Evolutionary conservation across 2,888 invertebrate species (phyloP).

Genomic region (Torymus auratus): DNA sequence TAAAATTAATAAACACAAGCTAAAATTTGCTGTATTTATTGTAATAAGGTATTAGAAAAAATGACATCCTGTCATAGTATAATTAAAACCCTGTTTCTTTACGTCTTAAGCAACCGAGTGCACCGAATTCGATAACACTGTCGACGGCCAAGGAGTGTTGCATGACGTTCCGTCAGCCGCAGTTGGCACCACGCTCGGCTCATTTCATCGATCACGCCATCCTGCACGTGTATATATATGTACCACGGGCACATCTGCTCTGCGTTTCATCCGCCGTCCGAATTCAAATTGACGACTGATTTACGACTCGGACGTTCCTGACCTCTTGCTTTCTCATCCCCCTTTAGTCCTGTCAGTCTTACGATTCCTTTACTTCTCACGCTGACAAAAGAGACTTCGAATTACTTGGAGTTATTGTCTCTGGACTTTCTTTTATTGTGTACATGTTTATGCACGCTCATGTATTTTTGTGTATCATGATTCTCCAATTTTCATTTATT

Average conservation of each 20-base stretch:
- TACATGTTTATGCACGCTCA: no score
- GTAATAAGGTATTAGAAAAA: no score
- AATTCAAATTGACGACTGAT: constrained; percentile 30
- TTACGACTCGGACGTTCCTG: constrained; percentile 5
- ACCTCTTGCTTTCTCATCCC: not conserved
- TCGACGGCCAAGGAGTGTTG: constrained; percentile 33
- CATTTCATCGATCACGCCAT: constrained; percentile 41
- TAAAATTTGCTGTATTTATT: no score
- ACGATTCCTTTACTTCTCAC: no score
- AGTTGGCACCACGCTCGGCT: not conserved
- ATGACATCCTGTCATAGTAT: no score
- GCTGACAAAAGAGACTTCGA: no score
- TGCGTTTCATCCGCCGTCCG: not conserved
- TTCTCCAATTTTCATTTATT: no score
- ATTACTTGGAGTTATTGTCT: no score
- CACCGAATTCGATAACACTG: not conserved
- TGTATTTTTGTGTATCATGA: no score
- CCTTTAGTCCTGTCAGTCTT: not conserved
- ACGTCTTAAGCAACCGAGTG: not conserved
- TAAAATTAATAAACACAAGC: no score
- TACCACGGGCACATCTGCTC: not conserved
- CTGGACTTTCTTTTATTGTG: no score
- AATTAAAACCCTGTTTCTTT: no score
- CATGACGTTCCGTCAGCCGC: constrained; percentile 36
- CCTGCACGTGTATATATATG: not conserved